A percentile compares a stretch with the other conserved stretches of the same genome.
Evolutionary conservation across 2,888 invertebrate genomes (phyloP).

Genomic region (Melanchra persicariae): DNA sequence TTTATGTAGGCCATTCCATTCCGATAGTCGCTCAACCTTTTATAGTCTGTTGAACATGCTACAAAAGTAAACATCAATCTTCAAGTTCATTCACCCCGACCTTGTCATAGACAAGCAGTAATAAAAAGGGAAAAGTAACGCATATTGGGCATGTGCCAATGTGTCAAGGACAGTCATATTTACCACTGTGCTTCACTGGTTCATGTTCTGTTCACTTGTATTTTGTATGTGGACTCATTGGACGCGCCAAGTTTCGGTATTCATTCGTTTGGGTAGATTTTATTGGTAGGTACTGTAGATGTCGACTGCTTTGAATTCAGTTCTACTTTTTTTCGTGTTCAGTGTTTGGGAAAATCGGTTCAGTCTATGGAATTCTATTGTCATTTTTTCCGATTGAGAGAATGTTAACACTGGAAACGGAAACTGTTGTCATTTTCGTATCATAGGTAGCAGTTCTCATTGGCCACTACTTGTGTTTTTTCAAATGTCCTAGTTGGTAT

Average conservation of each 20-base stretch:
- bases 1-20: neutral
- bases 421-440: no score
- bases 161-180: conserved; percentile 62
- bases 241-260: conserved; percentile 29
- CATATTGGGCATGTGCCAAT: conserved; percentile 60
- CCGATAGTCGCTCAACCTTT: conserved; percentile 2
- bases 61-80: conserved; percentile 43
- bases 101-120: conserved; percentile 40
- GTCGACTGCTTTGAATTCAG: conserved; percentile 1
- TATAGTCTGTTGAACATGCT: conserved; percentile 26
- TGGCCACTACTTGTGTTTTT: no score
- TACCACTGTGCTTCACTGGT: conserved; percentile 33
- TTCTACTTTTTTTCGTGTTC: conserved; percentile 3
- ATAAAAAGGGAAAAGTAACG: conserved; percentile 48
- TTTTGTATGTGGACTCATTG: no score
- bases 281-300: conserved; percentile 23
- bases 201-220: conserved; percentile 9
- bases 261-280: conserved; percentile 29
- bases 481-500: no score
- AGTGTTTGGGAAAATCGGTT: conserved; percentile 1
- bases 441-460: no score
- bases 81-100: conserved; percentile 49
- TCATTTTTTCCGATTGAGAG: neutral
- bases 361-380: neutral
- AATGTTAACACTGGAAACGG: no score